Conservation (phyloP, 2,888 invertebrate genomes). For the Deilephila porcellus region DNA sequence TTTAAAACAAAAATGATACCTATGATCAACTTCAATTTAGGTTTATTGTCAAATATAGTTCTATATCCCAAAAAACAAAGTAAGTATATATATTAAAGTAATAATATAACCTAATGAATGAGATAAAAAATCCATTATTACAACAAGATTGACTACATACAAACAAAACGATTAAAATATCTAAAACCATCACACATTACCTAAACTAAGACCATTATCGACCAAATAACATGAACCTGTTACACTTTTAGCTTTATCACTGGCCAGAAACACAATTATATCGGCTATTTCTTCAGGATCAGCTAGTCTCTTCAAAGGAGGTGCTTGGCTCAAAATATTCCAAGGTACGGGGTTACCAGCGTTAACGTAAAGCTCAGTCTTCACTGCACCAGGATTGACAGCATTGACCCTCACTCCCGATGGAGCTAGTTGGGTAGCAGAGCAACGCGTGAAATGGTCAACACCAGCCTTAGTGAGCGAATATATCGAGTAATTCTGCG, state of each 20-base stretch:
- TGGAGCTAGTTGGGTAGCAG: background rate
- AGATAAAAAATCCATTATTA: no score
- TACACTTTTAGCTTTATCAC: constrained; percentile 34
- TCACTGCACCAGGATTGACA: background rate
- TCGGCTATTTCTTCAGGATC: constrained; percentile 38
- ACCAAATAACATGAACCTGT: constrained; percentile 30
- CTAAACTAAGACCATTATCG: constrained; percentile 22
- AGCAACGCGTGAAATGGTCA: background rate
- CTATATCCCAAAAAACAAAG: no score
- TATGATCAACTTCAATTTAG: no score
- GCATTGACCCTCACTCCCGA: constrained; percentile 2
- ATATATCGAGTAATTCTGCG: background rate
- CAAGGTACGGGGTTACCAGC: constrained; percentile 18
- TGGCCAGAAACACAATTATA: constrained; percentile 36
- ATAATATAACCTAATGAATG: no score
- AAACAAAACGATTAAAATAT: no score
- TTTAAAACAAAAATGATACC: no score
- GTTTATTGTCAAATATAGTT: no score
- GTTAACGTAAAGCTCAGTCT: background rate
- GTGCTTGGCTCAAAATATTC: constrained; percentile 26
- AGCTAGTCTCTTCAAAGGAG: constrained; percentile 33
- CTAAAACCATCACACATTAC: background rate
- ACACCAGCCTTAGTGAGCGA: background rate
- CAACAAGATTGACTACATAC: no score
- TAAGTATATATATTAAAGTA: no score